phyloP scores from a whole-genome alignment of 2,797 vertebrate genomes.

The Halcyon leucocephala region DNA sequence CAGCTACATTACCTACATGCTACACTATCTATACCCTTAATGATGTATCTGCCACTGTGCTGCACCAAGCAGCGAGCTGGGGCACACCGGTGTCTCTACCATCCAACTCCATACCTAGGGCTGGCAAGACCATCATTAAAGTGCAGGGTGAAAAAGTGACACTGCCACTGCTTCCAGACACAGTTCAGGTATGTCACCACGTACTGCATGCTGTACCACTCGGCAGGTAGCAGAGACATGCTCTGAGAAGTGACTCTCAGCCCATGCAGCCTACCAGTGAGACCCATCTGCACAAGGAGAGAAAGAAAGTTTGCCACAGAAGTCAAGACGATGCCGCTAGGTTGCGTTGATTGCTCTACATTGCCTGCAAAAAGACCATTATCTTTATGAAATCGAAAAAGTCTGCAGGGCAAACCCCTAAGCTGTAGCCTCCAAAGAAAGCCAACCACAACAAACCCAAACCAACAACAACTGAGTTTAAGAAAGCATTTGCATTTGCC shows the following conservation, averaged over 20 bases:
- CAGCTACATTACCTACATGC: not conserved
- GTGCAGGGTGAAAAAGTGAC: not conserved
- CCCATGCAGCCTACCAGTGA: not conserved
- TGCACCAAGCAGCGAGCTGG: not conserved
- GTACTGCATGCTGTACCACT: not conserved
- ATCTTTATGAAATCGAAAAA: not conserved
- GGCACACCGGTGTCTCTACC: fast-evolving
- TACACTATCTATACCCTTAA: not conserved
- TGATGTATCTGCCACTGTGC: not conserved
- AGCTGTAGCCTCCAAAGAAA: not conserved
- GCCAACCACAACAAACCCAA: not conserved
- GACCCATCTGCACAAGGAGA: not conserved
- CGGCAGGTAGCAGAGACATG: not conserved
- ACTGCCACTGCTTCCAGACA: not conserved
- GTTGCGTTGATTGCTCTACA: not conserved
- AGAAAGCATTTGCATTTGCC: not conserved
- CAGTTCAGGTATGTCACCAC: not conserved
- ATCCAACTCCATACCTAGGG: not conserved
- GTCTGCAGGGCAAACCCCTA: not conserved
- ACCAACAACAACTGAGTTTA: not conserved
- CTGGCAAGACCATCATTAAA: not conserved
- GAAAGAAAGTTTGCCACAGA: not conserved
- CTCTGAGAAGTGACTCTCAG: not conserved
- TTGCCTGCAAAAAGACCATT: not conserved
- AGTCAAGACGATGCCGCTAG: not conserved